Percentiles rank a stretch among this genome's conserved stretches.
Evolutionary conservation across 2,888 invertebrate genomes (phyloP).

Genomic region (Tolmerus cingulatus): DNA sequence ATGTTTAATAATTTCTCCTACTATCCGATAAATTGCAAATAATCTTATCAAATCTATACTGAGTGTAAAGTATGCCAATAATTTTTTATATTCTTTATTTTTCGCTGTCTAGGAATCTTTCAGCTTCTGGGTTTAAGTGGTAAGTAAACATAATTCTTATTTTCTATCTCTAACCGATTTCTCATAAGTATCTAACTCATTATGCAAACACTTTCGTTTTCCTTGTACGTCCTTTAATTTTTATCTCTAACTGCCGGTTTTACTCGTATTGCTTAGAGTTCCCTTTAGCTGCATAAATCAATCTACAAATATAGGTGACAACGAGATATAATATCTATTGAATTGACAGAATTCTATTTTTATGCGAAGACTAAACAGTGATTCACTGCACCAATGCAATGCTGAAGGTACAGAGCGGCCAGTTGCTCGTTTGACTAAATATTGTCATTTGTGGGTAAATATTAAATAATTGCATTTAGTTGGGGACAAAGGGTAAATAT

Average conservation of each 20-base stretch:
- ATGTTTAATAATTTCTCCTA: neutral
- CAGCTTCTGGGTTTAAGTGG: neutral
- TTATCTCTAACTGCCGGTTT: neutral
- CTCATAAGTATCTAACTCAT: neutral
- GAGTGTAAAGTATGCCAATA: neutral
- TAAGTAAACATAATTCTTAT: neutral
- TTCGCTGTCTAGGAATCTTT: neutral
- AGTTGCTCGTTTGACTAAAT: neutral
- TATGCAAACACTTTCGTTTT: neutral
- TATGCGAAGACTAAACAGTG: neutral
- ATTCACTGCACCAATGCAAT: neutral
- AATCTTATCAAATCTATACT: neutral
- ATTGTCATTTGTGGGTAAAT: neutral
- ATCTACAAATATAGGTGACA: neutral
- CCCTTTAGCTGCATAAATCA: neutral
- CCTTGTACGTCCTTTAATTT: neutral
- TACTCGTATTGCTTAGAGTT: neutral
- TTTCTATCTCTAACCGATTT: neutral
- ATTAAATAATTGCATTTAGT: neutral
- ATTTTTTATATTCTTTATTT: neutral
- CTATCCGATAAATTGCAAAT: neutral
- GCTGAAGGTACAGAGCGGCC: neutral
- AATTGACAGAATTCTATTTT: neutral
- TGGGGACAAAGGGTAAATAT: neutral
- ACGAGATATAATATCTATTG: neutral